Percentiles rank a stretch among this genome's conserved stretches.
Conservation (phyloP, 2,797 vertebrate species). For the Lepus townsendii region DNA sequence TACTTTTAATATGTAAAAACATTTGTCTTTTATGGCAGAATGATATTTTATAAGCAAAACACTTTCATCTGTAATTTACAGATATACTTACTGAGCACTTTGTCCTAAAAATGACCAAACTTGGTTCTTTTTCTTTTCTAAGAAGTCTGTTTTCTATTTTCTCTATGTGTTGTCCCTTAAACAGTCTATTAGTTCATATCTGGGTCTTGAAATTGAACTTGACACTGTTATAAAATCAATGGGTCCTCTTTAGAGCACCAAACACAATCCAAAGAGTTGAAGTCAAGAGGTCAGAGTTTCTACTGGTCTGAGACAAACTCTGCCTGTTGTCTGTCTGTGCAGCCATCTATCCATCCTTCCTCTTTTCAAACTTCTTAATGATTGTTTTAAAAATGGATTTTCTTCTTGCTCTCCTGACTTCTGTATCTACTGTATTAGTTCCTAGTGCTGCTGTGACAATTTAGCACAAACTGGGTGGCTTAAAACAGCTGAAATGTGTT, state of each 20-base stretch:
- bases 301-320: neutral
- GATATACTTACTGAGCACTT: constrained; percentile 33
- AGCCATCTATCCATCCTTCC: neutral
- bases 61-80: constrained; percentile 54
- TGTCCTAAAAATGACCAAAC: constrained; percentile 19
- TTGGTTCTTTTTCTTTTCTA: constrained; percentile 31
- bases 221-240: constrained; percentile 20
- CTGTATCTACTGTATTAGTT: neutral
- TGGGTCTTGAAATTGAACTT: constrained; percentile 30
- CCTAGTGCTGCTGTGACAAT: neutral
- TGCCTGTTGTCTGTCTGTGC: neutral
- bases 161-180: neutral
- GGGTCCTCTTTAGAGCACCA: neutral
- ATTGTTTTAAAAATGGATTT: neutral
- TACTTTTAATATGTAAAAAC: constrained; percentile 77
- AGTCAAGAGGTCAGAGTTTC: neutral
- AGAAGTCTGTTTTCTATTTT: constrained; percentile 48
- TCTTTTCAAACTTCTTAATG: constrained; percentile 28
- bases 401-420: neutral
- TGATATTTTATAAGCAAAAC: constrained; percentile 71
- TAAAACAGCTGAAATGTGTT: neutral
- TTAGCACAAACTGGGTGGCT: neutral
- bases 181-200: constrained; percentile 1
- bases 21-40: constrained; percentile 33
- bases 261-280: neutral